Conservation (phyloP, 2,888 invertebrate species). For the Dicyrtoma fusca region DNA sequence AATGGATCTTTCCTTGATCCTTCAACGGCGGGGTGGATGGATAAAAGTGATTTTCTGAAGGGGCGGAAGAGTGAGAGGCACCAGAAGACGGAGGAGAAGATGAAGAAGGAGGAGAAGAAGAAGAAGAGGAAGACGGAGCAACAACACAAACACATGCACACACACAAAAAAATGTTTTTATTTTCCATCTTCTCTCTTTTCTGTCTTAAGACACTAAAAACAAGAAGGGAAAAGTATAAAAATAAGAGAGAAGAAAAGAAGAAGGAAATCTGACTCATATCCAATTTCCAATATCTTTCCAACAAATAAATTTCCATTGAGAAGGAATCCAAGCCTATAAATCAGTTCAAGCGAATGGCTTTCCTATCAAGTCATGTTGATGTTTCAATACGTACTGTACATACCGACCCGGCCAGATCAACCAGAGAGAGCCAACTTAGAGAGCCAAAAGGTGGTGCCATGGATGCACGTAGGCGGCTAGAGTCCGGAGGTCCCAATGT, state of each 20-base stretch:
- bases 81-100: conserved; percentile 9
- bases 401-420: neutral
- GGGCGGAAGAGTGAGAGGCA: neutral
- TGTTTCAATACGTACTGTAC: conserved; percentile 36
- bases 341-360: conserved; percentile 43
- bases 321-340: conserved; percentile 45
- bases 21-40: conserved; percentile 1
- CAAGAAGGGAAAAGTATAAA: conserved; percentile 2
- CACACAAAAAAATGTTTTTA: neutral
- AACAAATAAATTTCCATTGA: conserved; percentile 49
- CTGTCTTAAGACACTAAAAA: neutral
- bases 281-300: conserved; percentile 48
- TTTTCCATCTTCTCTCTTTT: neutral
- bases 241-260: conserved; percentile 29
- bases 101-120: neutral
- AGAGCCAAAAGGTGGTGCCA: too few species aligned
- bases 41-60: conserved; percentile 21
- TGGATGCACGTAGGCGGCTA: too few species aligned
- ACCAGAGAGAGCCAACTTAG: too few species aligned
- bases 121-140: neutral
- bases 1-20: conserved; percentile 19
- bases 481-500: too few species aligned
- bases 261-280: conserved; percentile 45
- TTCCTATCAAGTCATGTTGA: conserved; percentile 47
- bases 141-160: too few species aligned